Percentiles rank a stretch among this genome's conserved stretches.
phyloP scores from a whole-genome alignment of 1,140 invertebrate species.

The Cyclargus thomasi region DNA sequence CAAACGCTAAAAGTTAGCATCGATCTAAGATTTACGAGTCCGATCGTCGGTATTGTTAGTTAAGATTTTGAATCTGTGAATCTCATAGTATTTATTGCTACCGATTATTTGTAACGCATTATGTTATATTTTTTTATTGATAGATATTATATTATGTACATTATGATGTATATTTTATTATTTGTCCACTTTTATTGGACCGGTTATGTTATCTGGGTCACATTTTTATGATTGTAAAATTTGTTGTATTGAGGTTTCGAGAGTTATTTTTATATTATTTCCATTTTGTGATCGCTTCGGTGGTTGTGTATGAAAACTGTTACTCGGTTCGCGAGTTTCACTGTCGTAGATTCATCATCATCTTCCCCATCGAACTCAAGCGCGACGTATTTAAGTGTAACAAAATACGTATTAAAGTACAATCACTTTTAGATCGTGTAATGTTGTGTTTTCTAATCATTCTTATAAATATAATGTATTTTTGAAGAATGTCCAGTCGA shows the following conservation, averaged over 20 bases:
- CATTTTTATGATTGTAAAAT: conserved; percentile 69
- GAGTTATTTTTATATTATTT: conserved; percentile 53
- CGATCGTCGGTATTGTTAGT: conserved; percentile 71
- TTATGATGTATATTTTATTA: conserved; percentile 74
- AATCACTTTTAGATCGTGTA: conserved; percentile 58
- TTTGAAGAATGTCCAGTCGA: conserved; percentile 59
- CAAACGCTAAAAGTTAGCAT: conserved; percentile 55
- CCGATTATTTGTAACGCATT: conserved; percentile 67
- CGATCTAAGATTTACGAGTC: conserved; percentile 62
- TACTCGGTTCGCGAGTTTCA: conserved; percentile 31
- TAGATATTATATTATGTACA: conserved; percentile 74
- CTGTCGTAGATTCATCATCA: conserved; percentile 37
- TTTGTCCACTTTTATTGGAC: conserved; percentile 60
- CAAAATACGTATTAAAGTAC: conserved; percentile 73
- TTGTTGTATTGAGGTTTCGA: conserved; percentile 69
- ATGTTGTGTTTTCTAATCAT: conserved; percentile 57
- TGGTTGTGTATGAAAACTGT: conserved; percentile 55
- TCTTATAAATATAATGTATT: conserved; percentile 56
- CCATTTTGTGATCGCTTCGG: conserved; percentile 52
- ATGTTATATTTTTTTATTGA: conserved; percentile 69
- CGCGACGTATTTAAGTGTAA: conserved; percentile 53
- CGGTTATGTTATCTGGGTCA: conserved; percentile 63
- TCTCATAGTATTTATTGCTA: conserved; percentile 75
- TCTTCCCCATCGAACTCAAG: conserved; percentile 51
- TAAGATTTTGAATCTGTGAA: conserved; percentile 75